phyloP scores from a whole-genome alignment of 1,140 invertebrate species.

The Gonioctena quinquepunctata region DNA sequence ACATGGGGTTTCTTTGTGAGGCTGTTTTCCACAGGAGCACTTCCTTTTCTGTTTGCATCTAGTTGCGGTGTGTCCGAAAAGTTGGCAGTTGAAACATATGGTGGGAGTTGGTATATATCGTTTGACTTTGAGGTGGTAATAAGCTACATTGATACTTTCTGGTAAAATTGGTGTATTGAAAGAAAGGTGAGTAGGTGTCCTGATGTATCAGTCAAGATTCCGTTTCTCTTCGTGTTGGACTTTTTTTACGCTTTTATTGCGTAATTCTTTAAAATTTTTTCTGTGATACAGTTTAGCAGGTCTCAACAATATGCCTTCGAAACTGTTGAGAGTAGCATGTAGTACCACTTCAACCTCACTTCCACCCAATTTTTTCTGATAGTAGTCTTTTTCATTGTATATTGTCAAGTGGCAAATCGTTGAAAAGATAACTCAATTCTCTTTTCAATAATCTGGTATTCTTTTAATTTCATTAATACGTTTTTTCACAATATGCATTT shows the following conservation, averaged over 20 bases:
- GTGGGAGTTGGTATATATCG: not conserved
- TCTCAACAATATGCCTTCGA: not conserved
- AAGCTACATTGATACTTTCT: not conserved
- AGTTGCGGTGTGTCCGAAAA: too few relatives aligned
- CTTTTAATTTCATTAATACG: not conserved
- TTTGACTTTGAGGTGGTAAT: not conserved
- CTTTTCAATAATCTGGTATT: not conserved
- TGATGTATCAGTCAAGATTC: not conserved
- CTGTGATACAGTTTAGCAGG: not conserved
- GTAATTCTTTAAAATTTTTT: not conserved
- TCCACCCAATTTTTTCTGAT: not conserved
- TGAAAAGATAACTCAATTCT: too few relatives aligned
- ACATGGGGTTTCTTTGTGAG: too few relatives aligned
- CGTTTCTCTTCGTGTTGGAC: not conserved
- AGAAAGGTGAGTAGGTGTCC: not conserved
- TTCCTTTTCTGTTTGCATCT: too few relatives aligned
- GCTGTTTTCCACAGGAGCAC: too few relatives aligned
- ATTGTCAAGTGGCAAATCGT: too few relatives aligned
- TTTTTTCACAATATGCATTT: too few relatives aligned
- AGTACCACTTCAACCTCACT: not conserved
- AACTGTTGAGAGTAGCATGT: not conserved
- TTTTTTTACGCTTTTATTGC: not conserved
- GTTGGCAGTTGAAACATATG: not conserved
- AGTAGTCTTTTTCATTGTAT: not conserved
- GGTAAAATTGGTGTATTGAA: not conserved